A percentile compares a stretch with the other conserved stretches of the same genome.
Conservation (phyloP, 2,888 invertebrate genomes). For the Pandemis corylana region DNA sequence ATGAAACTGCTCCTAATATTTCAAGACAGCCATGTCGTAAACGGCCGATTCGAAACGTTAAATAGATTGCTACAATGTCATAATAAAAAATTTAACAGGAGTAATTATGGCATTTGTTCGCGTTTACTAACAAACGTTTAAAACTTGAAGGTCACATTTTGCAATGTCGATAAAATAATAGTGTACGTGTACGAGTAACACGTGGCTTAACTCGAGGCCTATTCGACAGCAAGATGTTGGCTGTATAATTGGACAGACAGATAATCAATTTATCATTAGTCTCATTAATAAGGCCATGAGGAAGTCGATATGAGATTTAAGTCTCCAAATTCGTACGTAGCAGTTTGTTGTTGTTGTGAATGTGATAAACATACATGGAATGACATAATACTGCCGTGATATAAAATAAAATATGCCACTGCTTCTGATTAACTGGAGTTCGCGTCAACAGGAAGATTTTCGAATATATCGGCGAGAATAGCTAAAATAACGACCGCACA, state of each 20-base stretch:
- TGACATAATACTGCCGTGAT: neutral
- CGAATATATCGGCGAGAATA: too few relatives aligned
- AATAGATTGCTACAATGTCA: conserved; percentile 10
- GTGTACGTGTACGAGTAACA: conserved; percentile 1
- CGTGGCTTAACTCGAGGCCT: neutral
- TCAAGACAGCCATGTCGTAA: conserved; percentile 28
- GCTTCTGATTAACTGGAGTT: neutral
- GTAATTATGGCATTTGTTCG: conserved; percentile 6
- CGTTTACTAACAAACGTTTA: conserved; percentile 20
- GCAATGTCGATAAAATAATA: conserved; percentile 11
- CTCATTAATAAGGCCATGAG: neutral
- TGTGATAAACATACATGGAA: neutral
- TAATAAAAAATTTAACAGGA: conserved; percentile 21
- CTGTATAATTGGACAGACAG: neutral
- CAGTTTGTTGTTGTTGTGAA: neutral
- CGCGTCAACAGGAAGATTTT: too few relatives aligned
- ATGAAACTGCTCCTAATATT: conserved; percentile 18
- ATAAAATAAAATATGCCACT: neutral
- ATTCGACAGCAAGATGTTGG: neutral
- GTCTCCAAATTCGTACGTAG: neutral
- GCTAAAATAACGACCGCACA: too few relatives aligned
- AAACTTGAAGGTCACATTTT: conserved; percentile 16
- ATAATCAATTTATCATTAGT: neutral
- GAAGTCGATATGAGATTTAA: conserved; percentile 2
- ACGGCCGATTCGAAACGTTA: conserved; percentile 16